Conservation (phyloP, 2,888 invertebrate genomes). For the Drosophila anomalipes region DNA sequence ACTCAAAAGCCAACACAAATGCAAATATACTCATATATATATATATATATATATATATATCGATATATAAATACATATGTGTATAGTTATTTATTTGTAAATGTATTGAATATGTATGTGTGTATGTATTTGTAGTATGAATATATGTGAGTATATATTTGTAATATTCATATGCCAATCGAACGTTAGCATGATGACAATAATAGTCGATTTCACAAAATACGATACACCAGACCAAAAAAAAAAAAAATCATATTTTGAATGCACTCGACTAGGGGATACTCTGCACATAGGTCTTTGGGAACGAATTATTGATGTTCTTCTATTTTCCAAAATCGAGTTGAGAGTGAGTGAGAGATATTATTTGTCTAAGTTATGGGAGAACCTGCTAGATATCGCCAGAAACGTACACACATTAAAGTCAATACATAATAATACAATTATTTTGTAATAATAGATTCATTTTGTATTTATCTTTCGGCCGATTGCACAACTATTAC, state of each 20-base stretch:
- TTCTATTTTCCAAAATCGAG: neutral
- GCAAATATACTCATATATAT: conserved; percentile 41
- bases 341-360: neutral
- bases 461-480: neutral
- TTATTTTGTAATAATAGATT: neutral
- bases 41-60: neutral
- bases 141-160: conserved; percentile 5
- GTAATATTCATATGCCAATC: conserved; percentile 57
- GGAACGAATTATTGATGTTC: neutral
- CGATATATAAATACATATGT: conserved; percentile 1
- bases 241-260: conserved; percentile 4
- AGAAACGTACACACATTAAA: neutral
- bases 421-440: neutral
- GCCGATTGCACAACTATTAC: neutral
- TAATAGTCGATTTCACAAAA: conserved; percentile 81
- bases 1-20: conserved; percentile 65
- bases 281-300: conserved; percentile 17
- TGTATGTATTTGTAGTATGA: neutral
- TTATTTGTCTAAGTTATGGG: neutral
- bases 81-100: conserved; percentile 14
- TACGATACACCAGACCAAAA: conserved; percentile 51
- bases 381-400: neutral
- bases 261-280: conserved; percentile 4
- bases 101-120: conserved; percentile 9
- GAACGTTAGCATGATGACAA: conserved; percentile 79